Percentiles rank a stretch among this genome's conserved stretches.
These are phyloP conservation scores for Anhinga anhinga DNA, from an alignment of 2,113 vertebrate genomes.

Conservation along the genomic window DNA sequence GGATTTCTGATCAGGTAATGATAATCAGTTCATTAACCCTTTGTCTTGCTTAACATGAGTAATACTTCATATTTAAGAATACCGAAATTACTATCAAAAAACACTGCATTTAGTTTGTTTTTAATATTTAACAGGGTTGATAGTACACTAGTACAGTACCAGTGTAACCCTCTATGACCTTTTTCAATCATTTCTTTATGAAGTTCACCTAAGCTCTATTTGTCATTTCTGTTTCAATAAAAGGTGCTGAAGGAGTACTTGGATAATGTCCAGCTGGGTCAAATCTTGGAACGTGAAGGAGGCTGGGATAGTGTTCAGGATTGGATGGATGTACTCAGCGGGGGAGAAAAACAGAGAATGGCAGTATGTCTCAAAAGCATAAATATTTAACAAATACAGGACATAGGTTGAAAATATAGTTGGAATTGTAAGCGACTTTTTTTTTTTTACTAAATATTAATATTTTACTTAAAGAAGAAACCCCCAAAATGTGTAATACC, in stretches of 20 bases:
- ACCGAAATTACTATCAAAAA: neutral
- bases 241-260: slow-evolving; percentile 97
- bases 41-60: neutral
- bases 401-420: neutral
- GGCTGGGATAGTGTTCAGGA: slow-evolving; percentile 93
- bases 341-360: slow-evolving; percentile 98
- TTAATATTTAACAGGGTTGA: neutral
- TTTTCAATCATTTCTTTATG: neutral
- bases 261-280: slow-evolving; percentile 94
- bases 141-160: neutral
- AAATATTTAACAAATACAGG: neutral
- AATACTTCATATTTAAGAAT: neutral
- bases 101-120: neutral
- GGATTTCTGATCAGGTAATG: slow-evolving; percentile 90
- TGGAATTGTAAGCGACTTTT: neutral
- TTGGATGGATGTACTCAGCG: slow-evolving; percentile 99
- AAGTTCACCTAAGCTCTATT: neutral
- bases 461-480: neutral
- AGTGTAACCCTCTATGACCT: neutral
- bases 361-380: slow-evolving; percentile 78
- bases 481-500: neutral
- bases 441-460: neutral
- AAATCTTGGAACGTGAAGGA: slow-evolving; percentile 92
- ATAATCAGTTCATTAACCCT: neutral
- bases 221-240: slow-evolving; percentile 32